These are phyloP conservation scores for Thalpophila matura DNA, from an alignment of 2,888 invertebrate species.

Conservation along the genomic window DNA sequence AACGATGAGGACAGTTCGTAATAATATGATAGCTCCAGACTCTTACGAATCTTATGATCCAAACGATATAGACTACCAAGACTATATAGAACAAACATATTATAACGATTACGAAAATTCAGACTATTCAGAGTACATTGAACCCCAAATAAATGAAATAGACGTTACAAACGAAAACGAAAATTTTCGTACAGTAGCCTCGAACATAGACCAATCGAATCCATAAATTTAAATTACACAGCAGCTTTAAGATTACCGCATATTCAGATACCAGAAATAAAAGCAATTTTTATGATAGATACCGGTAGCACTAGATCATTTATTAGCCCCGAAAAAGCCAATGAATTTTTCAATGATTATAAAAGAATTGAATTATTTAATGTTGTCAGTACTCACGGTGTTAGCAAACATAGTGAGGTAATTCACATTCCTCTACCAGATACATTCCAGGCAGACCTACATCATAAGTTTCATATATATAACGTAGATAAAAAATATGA, in stretches of 20 bases:
- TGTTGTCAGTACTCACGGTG: constrained; percentile 48
- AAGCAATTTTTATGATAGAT: constrained; percentile 46
- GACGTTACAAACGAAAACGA: neutral
- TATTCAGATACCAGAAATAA: constrained; percentile 41
- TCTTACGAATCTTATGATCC: no score
- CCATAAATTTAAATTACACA: neutral
- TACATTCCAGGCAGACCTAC: constrained; percentile 27
- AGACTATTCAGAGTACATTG: no score
- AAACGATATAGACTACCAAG: neutral
- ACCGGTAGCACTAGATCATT: constrained; percentile 49
- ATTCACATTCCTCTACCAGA: constrained; percentile 32
- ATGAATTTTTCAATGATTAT: constrained; percentile 25
- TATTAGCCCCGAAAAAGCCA: constrained; percentile 28
- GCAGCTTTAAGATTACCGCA: constrained; percentile 32
- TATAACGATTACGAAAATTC: no score
- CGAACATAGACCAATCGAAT: neutral
- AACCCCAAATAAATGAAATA: no score
- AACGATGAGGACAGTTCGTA: neutral
- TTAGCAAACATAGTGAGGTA: constrained; percentile 45
- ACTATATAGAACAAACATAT: no score
- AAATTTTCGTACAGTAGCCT: neutral
- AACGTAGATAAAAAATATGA: constrained; percentile 10
- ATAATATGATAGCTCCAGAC: no score
- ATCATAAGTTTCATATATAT: constrained; percentile 48
- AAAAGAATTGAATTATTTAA: constrained; percentile 39